These are phyloP conservation scores for Drosophila rellima DNA, from an alignment of 2,888 invertebrate genomes.

Conservation along the genomic window DNA sequence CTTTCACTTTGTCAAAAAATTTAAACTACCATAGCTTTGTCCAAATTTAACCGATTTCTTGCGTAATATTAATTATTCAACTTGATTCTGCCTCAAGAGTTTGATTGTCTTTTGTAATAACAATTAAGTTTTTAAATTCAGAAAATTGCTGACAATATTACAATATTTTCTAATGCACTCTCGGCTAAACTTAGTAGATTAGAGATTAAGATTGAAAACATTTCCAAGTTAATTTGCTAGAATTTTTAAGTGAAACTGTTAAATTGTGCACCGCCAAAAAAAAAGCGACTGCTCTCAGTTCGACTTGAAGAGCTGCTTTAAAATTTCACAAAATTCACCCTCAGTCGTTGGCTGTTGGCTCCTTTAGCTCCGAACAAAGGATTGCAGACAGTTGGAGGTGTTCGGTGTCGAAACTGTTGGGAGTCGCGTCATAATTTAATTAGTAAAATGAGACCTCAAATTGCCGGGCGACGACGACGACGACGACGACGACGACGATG, in stretches of 20 bases:
- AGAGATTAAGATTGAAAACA: constrained; percentile 3
- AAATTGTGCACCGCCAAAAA: not conserved
- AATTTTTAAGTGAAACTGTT: constrained; percentile 13
- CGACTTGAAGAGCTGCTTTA: constrained; percentile 15
- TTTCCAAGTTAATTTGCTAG: constrained; percentile 1
- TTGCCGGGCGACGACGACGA: constrained; percentile 44
- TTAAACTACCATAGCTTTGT: too few species aligned
- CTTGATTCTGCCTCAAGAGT: too few species aligned
- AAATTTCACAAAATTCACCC: constrained; percentile 16
- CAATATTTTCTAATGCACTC: not conserved
- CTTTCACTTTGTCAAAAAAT: too few species aligned
- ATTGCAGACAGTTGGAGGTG: constrained; percentile 35
- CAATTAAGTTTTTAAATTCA: too few species aligned
- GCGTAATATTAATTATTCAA: too few species aligned
- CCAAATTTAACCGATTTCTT: too few species aligned
- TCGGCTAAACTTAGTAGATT: not conserved
- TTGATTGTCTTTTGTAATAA: too few species aligned
- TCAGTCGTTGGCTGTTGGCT: constrained; percentile 1
- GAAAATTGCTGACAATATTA: not conserved
- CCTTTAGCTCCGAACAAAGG: constrained; percentile 24
- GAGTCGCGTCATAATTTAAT: constrained; percentile 75
- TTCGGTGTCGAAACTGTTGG: constrained; percentile 64
- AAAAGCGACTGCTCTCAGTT: not conserved
- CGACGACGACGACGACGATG: constrained; percentile 1
- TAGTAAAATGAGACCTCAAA: constrained; percentile 81